These are phyloP conservation scores for Menidia menidia DNA, from an alignment of 2,797 vertebrate genomes.

Conservation along the genomic window DNA sequence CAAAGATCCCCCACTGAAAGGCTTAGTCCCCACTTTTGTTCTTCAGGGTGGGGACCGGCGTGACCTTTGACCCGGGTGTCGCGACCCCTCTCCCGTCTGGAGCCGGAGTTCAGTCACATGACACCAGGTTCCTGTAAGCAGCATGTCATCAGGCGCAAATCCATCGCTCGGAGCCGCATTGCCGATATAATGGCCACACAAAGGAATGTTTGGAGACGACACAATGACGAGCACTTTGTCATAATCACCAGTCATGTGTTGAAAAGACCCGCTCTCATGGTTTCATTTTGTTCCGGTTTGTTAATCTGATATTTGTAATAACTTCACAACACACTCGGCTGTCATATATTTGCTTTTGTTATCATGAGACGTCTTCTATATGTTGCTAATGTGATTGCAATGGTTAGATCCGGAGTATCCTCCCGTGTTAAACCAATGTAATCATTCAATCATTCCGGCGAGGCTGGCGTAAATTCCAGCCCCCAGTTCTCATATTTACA, in stretches of 20 bases:
- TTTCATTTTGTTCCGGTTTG: neutral
- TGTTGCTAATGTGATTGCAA: no score
- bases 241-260: neutral
- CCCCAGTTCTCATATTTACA: no score
- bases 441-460: no score
- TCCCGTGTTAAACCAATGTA: no score
- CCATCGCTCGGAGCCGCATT: constrained; percentile 19
- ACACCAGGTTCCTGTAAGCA: constrained; percentile 29
- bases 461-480: no score
- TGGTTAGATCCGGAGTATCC: no score
- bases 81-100: constrained; percentile 55
- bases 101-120: constrained; percentile 56
- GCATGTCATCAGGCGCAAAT: constrained; percentile 42
- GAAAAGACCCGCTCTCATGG: neutral
- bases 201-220: neutral
- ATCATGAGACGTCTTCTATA: no score
- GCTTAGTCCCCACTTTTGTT: constrained; percentile 65
- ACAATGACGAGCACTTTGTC: neutral
- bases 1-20: constrained; percentile 42
- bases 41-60: constrained; percentile 50
- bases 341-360: no score
- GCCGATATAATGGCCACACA: neutral
- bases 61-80: constrained; percentile 54
- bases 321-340: neutral
- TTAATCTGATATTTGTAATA: neutral